Evolutionary conservation across 2,888 invertebrate genomes (phyloP).

Genomic region (Rotaria socialis): DNA sequence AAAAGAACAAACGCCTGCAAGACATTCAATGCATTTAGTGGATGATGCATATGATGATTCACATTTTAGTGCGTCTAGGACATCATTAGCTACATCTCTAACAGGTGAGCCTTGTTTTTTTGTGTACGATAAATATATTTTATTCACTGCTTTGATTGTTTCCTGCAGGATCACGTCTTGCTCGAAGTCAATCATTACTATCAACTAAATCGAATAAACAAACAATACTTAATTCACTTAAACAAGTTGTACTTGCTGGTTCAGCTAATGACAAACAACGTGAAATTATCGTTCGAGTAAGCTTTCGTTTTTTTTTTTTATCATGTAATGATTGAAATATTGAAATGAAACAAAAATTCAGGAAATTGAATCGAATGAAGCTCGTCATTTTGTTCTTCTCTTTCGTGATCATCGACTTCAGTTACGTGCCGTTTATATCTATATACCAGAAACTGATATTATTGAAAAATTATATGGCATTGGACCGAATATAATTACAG

Average conservation of each 20-base stretch:
- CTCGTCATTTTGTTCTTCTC: conserved; percentile 45
- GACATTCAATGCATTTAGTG: neutral
- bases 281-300: conserved; percentile 40
- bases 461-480: conserved; percentile 45
- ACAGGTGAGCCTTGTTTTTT: neutral
- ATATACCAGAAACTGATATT: conserved; percentile 44
- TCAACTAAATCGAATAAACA: conserved; percentile 43
- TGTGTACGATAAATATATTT: too few species aligned
- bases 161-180: neutral
- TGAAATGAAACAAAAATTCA: neutral
- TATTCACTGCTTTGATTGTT: neutral
- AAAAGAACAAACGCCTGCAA: too few species aligned
- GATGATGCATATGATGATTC: conserved; percentile 4
- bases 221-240: conserved; percentile 43
- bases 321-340: too few species aligned
- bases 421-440: conserved; percentile 43
- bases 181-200: neutral
- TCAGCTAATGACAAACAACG: conserved; percentile 42
- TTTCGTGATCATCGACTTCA: conserved; percentile 46
- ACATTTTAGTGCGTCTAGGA: neutral
- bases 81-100: neutral
- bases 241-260: conserved; percentile 45
- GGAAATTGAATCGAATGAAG: conserved; percentile 44
- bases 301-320: neutral
- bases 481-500: conserved; percentile 42